Base-by-base conservation (phyloP, 1,140 invertebrate species). In the Glomeris maerens region DNA sequence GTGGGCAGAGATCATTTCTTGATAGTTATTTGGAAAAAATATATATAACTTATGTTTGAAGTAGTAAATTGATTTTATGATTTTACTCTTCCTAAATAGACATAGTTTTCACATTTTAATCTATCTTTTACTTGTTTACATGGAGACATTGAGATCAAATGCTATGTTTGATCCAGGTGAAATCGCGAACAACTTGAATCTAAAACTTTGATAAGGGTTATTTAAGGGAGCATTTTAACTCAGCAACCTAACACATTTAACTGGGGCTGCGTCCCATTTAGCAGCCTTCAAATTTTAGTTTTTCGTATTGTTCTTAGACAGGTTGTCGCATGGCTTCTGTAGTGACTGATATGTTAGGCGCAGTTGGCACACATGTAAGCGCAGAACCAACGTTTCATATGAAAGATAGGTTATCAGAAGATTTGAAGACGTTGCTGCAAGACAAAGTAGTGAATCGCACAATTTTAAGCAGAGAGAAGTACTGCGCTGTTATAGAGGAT, bases 401-500 rank as follows among this genome's bases (percentile, higher is more conserved):
- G 40, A 42, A 42, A 42, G 23, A 10, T 17, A 42, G 5, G 40
- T 42, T 42, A 17, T 42, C 17, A 17, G 40, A 42, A 21, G 23
- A 17, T 42, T 42, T 42, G 40, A 42, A 42, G 20, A 42, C 40
- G 40, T 42, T 42, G 40, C 40, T 42, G 4, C 40, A 5, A 42
- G 17, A 42, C 20, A 42, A 42, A 42, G 40, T 23, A 42, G 23
- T 21, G 20, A 42, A 42, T 42, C 20, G 40, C 17, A 23, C 4
- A 23, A 42, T 42, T 17, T 23, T 42, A 17, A 42, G 4, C 40
- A 42, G 40, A 42, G 40, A 42, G 17, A 42, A 42, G 17, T 42
- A 42, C 40, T 42, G 40, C 17, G 40, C 40, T 17, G 20, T 42
- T 42, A 42, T 17, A 42, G 29, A 49, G 50, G 29, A n/a, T n/a